Conservation (phyloP, 2,888 invertebrate species). For the Cancer borealis region DNA sequence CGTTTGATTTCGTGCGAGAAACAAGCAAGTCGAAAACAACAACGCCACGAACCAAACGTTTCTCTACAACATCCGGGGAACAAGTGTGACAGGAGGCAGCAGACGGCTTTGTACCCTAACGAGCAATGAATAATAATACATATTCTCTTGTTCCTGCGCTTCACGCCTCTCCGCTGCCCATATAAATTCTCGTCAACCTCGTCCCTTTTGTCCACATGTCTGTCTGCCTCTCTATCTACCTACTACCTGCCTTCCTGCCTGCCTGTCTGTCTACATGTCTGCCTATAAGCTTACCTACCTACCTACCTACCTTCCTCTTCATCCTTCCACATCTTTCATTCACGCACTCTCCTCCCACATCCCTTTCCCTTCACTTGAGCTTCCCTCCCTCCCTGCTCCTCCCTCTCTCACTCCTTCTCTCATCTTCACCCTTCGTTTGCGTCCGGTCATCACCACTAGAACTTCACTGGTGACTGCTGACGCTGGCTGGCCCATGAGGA, state of each 20-base stretch:
- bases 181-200: background rate
- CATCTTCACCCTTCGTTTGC: background rate
- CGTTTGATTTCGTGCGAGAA: background rate
- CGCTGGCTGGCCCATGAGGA: background rate
- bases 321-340: background rate
- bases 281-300: no score
- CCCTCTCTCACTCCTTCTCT: background rate
- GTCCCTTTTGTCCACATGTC: background rate
- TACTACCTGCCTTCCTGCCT: no score
- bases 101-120: background rate
- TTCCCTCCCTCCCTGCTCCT: background rate
- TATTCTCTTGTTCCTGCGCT: background rate
- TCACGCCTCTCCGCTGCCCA: background rate
- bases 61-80: background rate
- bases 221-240: no score
- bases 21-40: background rate
- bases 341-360: background rate
- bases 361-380: background rate
- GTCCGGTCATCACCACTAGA: background rate
- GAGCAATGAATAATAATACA: background rate
- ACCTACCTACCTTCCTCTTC: background rate
- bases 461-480: constrained; percentile 5
- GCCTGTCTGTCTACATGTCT: background rate
- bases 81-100: background rate
- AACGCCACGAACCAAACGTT: background rate